Conservation (phyloP, 2,888 invertebrate species). For the Gasteruption jaculator region DNA sequence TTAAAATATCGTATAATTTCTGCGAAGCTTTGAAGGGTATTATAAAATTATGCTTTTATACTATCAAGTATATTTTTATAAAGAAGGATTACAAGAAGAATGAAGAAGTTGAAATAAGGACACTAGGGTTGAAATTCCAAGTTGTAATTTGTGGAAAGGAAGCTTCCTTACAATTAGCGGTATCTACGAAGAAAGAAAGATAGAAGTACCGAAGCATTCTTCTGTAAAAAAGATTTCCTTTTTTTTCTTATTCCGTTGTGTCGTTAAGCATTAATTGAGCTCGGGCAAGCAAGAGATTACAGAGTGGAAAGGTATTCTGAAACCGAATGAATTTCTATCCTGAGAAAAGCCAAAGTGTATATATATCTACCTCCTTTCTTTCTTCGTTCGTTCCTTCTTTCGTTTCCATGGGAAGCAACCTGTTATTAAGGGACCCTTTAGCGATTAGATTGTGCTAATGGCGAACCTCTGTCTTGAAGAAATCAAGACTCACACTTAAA, state of each 20-base stretch:
- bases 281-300: conserved; percentile 35
- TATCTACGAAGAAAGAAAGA: conserved; percentile 28
- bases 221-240: conserved; percentile 13
- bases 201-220: conserved; percentile 23
- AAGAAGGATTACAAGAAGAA: too few relatives aligned
- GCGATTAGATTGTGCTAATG: conserved; percentile 49
- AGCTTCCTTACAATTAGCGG: conserved; percentile 41
- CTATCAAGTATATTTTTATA: too few relatives aligned
- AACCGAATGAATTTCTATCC: conserved; percentile 35
- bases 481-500: too few relatives aligned
- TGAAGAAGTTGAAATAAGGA: too few relatives aligned
- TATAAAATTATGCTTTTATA: too few relatives aligned
- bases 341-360: too few relatives aligned
- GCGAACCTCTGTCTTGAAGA: conserved; percentile 47
- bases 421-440: conserved; percentile 45
- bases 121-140: too few relatives aligned
- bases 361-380: conserved; percentile 12
- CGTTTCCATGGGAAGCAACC: conserved; percentile 33
- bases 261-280: conserved; percentile 44
- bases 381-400: conserved; percentile 11
- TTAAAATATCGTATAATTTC: too few relatives aligned
- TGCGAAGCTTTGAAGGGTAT: too few relatives aligned
- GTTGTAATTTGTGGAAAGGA: conserved; percentile 34
- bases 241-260: conserved; percentile 27
- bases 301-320: conserved; percentile 30